phyloP scores from a whole-genome alignment of 2,888 invertebrate genomes.

The Eupithecia exiguata region DNA sequence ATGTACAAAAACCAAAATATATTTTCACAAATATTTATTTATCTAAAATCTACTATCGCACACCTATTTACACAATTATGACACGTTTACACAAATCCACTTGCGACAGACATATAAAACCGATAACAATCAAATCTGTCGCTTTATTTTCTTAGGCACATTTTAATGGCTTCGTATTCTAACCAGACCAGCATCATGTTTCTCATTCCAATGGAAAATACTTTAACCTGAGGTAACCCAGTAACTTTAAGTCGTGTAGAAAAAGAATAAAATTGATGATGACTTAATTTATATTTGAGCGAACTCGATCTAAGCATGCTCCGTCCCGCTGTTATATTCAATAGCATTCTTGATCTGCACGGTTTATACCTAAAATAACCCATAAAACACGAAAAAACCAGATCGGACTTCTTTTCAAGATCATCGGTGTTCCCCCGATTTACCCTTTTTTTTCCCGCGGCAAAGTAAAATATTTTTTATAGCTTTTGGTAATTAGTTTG shows the following conservation, averaged over 20 bases:
- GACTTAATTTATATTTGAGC: not conserved
- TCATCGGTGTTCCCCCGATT: not conserved
- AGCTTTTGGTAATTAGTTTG: not conserved
- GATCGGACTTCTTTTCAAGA: not conserved
- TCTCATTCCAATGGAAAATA: not conserved
- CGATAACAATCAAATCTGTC: not conserved
- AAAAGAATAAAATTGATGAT: not conserved
- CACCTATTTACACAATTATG: constrained; percentile 40
- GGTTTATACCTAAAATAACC: no score
- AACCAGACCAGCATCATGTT: not conserved
- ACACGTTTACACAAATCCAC: constrained; percentile 30
- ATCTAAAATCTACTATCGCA: constrained; percentile 30
- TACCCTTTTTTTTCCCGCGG: not conserved
- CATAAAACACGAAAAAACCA: not conserved
- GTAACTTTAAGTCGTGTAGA: not conserved
- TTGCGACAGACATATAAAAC: constrained; percentile 43
- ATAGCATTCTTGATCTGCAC: not conserved
- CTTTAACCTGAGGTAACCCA: not conserved
- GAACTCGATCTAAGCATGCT: not conserved
- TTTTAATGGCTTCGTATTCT: not conserved
- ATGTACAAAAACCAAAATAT: not conserved
- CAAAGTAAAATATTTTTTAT: not conserved
- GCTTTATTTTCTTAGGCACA: not conserved
- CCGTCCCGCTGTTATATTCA: not conserved
- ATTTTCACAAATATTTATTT: constrained; percentile 32